Conservation (phyloP, 2,797 vertebrate species). For the Chaenodraco wilsoni region DNA sequence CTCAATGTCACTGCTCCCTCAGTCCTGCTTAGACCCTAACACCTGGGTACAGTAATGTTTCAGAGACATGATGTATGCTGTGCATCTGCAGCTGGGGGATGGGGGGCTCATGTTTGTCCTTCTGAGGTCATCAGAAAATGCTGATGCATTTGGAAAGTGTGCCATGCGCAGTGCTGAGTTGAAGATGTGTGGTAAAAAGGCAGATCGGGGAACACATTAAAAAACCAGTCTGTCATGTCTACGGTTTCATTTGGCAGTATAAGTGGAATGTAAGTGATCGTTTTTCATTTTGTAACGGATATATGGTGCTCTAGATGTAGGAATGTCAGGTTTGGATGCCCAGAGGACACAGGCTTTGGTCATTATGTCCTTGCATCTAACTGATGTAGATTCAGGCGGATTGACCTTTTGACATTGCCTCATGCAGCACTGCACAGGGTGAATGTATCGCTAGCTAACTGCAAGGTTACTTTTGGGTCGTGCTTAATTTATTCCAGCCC, state of each 20-base stretch:
- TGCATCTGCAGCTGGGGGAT: background rate
- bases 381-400: background rate
- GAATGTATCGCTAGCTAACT: background rate
- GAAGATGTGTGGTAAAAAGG: constrained; percentile 14
- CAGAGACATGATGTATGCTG: constrained; percentile 14
- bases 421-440: constrained; percentile 47
- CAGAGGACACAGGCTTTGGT: background rate
- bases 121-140: constrained; percentile 62
- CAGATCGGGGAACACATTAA: background rate
- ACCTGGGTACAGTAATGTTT: constrained; percentile 30
- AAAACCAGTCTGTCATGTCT: background rate
- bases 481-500: background rate
- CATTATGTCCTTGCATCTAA: background rate
- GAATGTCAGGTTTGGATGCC: background rate
- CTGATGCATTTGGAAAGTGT: constrained; percentile 49
- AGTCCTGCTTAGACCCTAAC: background rate
- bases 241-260: background rate
- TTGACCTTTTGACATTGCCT: constrained; percentile 75
- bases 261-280: background rate
- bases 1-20: constrained; percentile 66
- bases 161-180: constrained; percentile 56
- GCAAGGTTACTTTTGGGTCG: background rate
- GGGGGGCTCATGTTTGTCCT: constrained; percentile 38
- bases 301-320: background rate
- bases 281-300: background rate